phyloP scores from a whole-genome alignment of 2,113 vertebrate genomes.

The Penelope pileata region DNA sequence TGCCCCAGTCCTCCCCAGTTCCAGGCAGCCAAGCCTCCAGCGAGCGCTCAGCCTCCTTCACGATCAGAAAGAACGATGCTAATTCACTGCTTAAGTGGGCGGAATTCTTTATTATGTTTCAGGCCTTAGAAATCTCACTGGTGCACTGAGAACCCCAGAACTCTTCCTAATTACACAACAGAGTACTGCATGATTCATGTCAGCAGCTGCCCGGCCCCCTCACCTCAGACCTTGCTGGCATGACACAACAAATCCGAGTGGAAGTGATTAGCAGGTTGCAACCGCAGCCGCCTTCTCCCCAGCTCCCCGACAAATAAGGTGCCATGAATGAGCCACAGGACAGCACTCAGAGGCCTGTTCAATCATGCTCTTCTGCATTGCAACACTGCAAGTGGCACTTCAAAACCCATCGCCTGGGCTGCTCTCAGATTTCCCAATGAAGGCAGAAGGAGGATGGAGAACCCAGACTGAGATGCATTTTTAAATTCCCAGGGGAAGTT shows the following conservation, averaged over 20 bases:
- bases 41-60: neutral
- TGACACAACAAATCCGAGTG: slow-evolving; percentile 36
- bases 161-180: slow-evolving; percentile 40
- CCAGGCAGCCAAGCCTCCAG: neutral
- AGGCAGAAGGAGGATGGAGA: neutral
- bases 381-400: slow-evolving; percentile 53
- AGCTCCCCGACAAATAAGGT: neutral
- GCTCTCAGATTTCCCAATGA: neutral
- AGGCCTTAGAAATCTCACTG: slow-evolving; percentile 25
- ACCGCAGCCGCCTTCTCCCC: neutral
- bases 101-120: neutral
- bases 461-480: neutral
- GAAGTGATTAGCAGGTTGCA: slow-evolving; percentile 57
- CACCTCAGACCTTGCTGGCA: neutral
- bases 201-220: slow-evolving; percentile 28
- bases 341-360: neutral
- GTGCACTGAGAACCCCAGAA: neutral
- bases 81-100: neutral
- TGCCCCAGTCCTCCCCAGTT: neutral
- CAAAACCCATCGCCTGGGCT: neutral
- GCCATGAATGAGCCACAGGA: neutral
- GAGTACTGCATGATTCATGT: neutral
- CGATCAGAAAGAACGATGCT: neutral
- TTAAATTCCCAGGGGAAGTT: neutral
- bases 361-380: slow-evolving; percentile 28